Evolutionary conservation across 2,888 invertebrate genomes (phyloP).

Genomic region (Ditylenchus weischeri): DNA sequence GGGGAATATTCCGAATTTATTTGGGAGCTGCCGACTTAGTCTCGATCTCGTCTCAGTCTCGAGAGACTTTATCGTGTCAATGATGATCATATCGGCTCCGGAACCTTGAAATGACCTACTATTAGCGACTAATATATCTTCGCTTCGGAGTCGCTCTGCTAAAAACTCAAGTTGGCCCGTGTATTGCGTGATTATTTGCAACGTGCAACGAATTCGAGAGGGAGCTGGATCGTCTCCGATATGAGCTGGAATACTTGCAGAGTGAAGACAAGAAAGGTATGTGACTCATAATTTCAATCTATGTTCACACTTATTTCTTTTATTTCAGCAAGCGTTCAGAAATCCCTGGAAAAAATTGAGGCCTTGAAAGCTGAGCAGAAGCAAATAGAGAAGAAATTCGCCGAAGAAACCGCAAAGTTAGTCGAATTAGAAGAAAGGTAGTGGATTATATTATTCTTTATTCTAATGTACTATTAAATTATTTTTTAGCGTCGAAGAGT

Average conservation of each 20-base stretch:
- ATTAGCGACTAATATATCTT: no score
- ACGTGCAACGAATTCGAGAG: slow-evolving; percentile 96
- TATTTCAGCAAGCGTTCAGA: slow-evolving; percentile 71
- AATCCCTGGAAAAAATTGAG: slow-evolving; percentile 61
- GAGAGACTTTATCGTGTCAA: no score
- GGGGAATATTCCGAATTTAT: no score
- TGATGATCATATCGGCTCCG: no score
- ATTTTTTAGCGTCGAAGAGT: slow-evolving; percentile 69
- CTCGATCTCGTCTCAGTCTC: no score
- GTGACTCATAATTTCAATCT: not conserved
- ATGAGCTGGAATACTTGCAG: slow-evolving; percentile 91
- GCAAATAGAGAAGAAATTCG: slow-evolving; percentile 72
- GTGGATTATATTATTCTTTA: no score
- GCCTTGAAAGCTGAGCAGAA: slow-evolving; percentile 23
- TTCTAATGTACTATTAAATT: no score
- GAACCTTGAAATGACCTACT: no score
- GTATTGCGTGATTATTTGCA: no score
- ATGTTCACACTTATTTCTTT: not conserved
- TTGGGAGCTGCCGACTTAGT: no score
- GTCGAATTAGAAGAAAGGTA: slow-evolving; percentile 60
- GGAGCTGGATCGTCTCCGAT: slow-evolving; percentile 77
- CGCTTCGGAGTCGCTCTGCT: no score
- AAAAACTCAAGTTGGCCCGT: no score
- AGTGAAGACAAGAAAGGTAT: slow-evolving; percentile 65
- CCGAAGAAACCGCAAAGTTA: not conserved